Evolutionary conservation across 2,113 vertebrate genomes (phyloP).

Genomic region (Plectropomus leopardus): DNA sequence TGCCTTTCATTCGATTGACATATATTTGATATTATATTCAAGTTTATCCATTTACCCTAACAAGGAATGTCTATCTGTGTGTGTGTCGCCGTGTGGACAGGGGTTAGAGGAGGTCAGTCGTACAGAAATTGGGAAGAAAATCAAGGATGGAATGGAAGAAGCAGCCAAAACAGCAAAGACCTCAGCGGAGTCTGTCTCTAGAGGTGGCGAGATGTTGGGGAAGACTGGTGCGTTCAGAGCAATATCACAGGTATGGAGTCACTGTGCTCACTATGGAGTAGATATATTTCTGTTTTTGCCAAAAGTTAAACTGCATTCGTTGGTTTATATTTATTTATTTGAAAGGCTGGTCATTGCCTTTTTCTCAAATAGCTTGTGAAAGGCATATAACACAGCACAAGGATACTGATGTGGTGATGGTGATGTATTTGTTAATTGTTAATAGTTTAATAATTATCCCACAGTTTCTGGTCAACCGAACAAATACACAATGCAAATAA

Average conservation of each 20-base stretch:
- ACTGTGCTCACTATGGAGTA: not conserved
- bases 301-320: not conserved
- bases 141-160: conserved; percentile 94
- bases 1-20: not conserved
- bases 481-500: no score
- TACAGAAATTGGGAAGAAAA: conserved; percentile 92
- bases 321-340: not conserved
- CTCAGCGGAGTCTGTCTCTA: conserved; percentile 91
- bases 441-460: no score
- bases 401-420: no score
- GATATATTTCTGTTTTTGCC: not conserved
- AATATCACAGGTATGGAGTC: conserved; percentile 89
- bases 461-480: no score
- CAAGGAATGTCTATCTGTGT: not conserved
- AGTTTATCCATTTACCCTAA: not conserved
- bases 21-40: not conserved
- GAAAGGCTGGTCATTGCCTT: no score
- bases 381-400: no score
- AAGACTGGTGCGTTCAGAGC: conserved; percentile 92
- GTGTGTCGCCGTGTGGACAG: conserved; percentile 69
- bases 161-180: conserved; percentile 93
- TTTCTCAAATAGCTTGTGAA: no score
- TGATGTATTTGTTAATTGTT: no score
- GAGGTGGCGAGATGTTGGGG: conserved; percentile 92
- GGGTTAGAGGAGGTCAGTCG: conserved; percentile 93